These are phyloP conservation scores for Tautogolabrus adspersus DNA, from an alignment of 2,113 vertebrate species.

Conservation along the genomic window DNA sequence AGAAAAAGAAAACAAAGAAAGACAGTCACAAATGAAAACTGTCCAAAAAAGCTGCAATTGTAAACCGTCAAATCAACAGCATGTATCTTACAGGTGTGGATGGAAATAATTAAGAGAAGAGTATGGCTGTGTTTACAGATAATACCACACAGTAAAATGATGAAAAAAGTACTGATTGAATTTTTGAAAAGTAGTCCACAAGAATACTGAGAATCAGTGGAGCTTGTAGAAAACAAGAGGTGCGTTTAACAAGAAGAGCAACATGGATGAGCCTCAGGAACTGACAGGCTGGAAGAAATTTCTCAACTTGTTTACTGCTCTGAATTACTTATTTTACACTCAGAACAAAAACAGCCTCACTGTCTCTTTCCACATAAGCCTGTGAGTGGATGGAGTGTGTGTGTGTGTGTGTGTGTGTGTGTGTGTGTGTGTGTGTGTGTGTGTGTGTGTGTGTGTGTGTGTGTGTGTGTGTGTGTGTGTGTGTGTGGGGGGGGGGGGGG, in stretches of 20 bases:
- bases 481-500: too few relatives aligned
- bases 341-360: conserved; percentile 22
- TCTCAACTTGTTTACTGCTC: conserved; percentile 35
- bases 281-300: conserved; percentile 56
- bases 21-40: neutral
- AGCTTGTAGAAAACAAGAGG: conserved; percentile 61
- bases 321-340: conserved; percentile 45
- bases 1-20: neutral
- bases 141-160: conserved; percentile 37
- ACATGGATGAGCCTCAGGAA: conserved; percentile 41
- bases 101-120: conserved; percentile 21
- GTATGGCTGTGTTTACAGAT: conserved; percentile 50
- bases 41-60: too few relatives aligned
- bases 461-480: too few relatives aligned
- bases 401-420: too few relatives aligned
- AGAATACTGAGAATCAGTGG: conserved; percentile 39
- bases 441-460: too few relatives aligned
- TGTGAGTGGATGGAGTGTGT: conserved; percentile 10
- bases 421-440: too few relatives aligned
- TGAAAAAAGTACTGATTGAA: conserved; percentile 35
- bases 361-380: conserved; percentile 20
- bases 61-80: neutral
- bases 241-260: conserved; percentile 53
- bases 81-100: conserved; percentile 10
- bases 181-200: conserved; percentile 39